Evolutionary conservation across 2,888 invertebrate species (phyloP), one percentile per base, ranked within the genome.

Genomic region (Drosophila antonietae): DNA sequence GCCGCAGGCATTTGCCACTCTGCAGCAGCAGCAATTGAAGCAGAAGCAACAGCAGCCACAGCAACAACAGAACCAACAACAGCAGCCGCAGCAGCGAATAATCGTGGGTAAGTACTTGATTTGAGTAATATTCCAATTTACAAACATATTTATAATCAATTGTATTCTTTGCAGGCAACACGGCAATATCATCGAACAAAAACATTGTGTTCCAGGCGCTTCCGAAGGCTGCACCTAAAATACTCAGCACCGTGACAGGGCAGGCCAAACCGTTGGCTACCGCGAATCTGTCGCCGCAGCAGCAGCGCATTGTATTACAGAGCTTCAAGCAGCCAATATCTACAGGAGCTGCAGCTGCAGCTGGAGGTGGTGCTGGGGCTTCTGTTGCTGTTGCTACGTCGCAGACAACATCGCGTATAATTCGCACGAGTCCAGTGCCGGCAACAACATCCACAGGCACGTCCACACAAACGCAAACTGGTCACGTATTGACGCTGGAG

Each of bases 401-500:
- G 15, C 72, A 68, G 18, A 57, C 70, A 57, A 52, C 82, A 61
- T 71, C 88, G 12, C 88, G 87, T 5, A 59, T 83, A 6, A 88
- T 83, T 51, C 80, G 87, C 7, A 77, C 83, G 7, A 70, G 70
- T 2, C 75, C 77, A 8, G 44, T 75, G 53, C 46, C 69, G 18
- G n/a, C 70, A 14, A 57, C 73, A 6, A 52, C 66, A 39, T 53
- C 53, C 20, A 43, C 20, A 52, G 73, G 37, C 23, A 58, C 70
- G 2, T 14, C 65, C 8, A 46, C 73, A 51, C 33, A 96, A 91
- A 94, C 96, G 20, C 93, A 96, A 51, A 95, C 90, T 2, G 91
- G 91, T 0, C 92, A 93, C 59, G 91, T 93, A 39, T 91, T 93
- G 28, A 92, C 93, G 0, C 64, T 93, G 5, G 93, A 93, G 68